phyloP scores from a whole-genome alignment of 2,113 vertebrate species.

The Perca schrenkii region DNA sequence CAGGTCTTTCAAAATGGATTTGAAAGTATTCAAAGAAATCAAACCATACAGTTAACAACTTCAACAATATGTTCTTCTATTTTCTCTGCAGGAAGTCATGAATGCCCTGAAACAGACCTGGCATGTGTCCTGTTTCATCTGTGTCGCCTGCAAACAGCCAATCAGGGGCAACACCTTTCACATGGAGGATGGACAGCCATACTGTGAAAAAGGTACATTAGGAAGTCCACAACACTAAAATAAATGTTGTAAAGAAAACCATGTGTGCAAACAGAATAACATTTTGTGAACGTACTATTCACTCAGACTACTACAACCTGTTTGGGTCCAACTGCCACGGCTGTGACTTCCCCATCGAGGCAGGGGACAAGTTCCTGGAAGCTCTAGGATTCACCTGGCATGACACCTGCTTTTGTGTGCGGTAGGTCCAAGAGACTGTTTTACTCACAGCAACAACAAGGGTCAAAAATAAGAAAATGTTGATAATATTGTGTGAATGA shows the following conservation, averaged over 20 bases:
- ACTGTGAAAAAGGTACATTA: constrained; percentile 94
- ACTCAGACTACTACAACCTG: constrained; percentile 92
- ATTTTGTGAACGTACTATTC: background rate
- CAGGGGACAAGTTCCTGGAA: constrained; percentile 96
- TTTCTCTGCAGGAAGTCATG: constrained; percentile 91
- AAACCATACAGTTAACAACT: background rate
- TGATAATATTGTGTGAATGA: constrained; percentile 2
- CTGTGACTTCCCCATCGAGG: constrained; percentile 98
- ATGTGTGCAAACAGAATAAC: background rate
- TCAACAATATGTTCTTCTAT: background rate
- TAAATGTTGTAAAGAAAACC: background rate
- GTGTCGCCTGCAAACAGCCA: constrained; percentile 93
- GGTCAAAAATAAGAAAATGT: background rate
- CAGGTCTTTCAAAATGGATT: background rate
- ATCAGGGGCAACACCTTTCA: constrained; percentile 97
- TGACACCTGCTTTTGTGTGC: constrained; percentile 97
- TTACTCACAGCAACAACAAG: background rate
- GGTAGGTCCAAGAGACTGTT: constrained; percentile 79
- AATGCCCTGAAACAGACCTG: constrained; percentile 98
- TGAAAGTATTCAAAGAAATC: background rate
- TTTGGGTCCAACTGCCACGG: constrained; percentile 95
- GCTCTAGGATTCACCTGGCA: constrained; percentile 96
- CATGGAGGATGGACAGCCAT: constrained; percentile 96
- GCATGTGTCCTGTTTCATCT: constrained; percentile 96
- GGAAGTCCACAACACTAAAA: background rate